Evolutionary conservation across 1,140 invertebrate genomes (phyloP).

Genomic region (Uloborus diversus): DNA sequence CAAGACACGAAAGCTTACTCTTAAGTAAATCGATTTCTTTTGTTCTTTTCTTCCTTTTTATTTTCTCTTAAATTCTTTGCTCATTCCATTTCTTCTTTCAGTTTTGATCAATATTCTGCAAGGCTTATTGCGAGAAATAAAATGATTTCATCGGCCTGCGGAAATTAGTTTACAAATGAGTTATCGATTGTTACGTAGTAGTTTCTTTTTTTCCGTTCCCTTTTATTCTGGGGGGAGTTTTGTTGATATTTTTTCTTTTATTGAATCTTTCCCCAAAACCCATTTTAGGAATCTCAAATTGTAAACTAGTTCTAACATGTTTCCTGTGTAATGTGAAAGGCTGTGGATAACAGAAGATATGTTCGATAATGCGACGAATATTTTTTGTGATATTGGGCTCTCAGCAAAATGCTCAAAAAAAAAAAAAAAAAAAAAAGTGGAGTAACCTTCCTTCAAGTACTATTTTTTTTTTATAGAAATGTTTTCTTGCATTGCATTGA

Average conservation of each 20-base stretch:
- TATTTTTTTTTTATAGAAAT: too few relatives aligned
- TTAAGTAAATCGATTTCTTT: constrained; percentile 38
- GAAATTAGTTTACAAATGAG: constrained; percentile 55
- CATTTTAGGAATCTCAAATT: too few relatives aligned
- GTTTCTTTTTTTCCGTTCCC: constrained; percentile 38
- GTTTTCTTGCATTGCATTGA: too few relatives aligned
- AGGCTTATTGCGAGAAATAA: constrained; percentile 52
- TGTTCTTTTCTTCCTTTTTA: constrained; percentile 29
- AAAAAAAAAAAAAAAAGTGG: too few relatives aligned
- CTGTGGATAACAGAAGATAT: too few relatives aligned
- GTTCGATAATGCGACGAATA: too few relatives aligned
- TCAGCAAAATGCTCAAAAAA: too few relatives aligned
- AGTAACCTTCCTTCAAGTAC: too few relatives aligned
- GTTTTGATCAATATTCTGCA: constrained; percentile 52
- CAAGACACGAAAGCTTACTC: constrained; percentile 30
- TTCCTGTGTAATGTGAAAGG: too few relatives aligned
- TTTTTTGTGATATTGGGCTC: too few relatives aligned
- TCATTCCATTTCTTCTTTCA: constrained; percentile 53
- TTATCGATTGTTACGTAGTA: constrained; percentile 45
- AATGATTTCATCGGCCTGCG: constrained; percentile 50
- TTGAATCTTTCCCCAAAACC: background rate
- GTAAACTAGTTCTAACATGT: too few relatives aligned
- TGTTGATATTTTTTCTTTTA: background rate
- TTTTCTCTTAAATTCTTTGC: constrained; percentile 50
- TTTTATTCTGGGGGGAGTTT: background rate